Base-by-base conservation (phyloP, 30 jellyfish, hydroid and myxozoan species). In the Turritopsis dohrnii region DNA sequence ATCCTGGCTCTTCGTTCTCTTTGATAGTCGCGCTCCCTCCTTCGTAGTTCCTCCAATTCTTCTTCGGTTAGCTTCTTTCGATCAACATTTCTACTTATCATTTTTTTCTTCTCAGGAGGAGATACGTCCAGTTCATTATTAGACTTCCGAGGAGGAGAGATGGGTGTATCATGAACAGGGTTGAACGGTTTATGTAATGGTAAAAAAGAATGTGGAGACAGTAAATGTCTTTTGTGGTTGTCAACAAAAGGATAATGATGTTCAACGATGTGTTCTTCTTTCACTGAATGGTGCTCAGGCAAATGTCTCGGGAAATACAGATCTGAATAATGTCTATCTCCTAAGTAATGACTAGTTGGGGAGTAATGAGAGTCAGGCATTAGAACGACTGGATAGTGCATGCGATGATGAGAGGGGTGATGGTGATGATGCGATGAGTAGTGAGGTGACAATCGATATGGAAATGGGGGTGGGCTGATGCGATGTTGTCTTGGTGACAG, bases 21-120 rank as follows among this genome's bases (percentile, higher is more conserved):
- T 76, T 90, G 97, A 77, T 90, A 90, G 28, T 90, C 97, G 26
- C 97, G 81, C 76, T 90, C 97, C 75, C 96, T 85, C 29, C 88
- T 76, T 79, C 97, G 79, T 66, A 90, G 75, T 31, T 87, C 84
- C 65, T 90, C 97, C 16, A 90, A 84, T 71, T 90, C 97, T 73
- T 90, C 97, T 4, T 90, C 90, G 71, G 90, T 73, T 18, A 90
- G 93, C 81, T 65, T 69, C 30, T 90, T 85, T 18, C 97, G 90
- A 75, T 90, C 96, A 72, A 86, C 89, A 82, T 79, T 75, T 81
- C 97, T 72, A 22, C 90, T 84, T 54, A 90, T 76, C 54, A 77
- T 71, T 53, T 71, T 82, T 74, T 81, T 90, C 52, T 81, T 85
- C 80, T 85, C 90, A 52, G 52, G 76, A 16, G 79, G 81, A 31